A percentile compares a stretch with the other conserved stretches of the same genome.
phyloP scores from a whole-genome alignment of 2,888 invertebrate species.

The Micoletzkya japonica region DNA sequence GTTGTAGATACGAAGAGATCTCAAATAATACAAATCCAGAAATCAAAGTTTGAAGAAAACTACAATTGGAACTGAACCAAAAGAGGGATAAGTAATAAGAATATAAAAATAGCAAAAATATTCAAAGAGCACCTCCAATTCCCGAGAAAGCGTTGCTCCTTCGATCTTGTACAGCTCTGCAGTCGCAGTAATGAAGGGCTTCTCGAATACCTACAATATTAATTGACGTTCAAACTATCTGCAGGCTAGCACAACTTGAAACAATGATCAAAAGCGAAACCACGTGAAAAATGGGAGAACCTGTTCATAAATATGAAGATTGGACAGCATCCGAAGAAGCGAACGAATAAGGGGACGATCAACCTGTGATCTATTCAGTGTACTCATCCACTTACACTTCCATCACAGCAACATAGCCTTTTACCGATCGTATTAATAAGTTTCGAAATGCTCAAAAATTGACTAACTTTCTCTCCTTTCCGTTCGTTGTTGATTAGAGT shows the following conservation, averaged over 20 bases:
- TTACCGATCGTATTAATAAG: too few species aligned
- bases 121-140: constrained; percentile 73
- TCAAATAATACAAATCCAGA: constrained; percentile 54
- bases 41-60: too few species aligned
- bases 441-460: background rate
- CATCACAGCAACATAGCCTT: too few species aligned
- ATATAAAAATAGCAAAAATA: background rate
- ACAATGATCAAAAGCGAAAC: too few species aligned
- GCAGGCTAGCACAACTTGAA: too few species aligned
- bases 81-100: background rate
- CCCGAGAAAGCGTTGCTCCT: constrained; percentile 88
- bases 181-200: constrained; percentile 84
- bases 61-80: too few species aligned
- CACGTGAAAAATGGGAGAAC: constrained; percentile 24
- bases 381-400: too few species aligned
- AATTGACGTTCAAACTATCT: too few species aligned
- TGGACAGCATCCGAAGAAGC: constrained; percentile 90
- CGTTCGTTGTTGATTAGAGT: constrained; percentile 90
- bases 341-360: constrained; percentile 91
- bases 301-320: constrained; percentile 74
- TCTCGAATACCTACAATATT: constrained; percentile 65
- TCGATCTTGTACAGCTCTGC: constrained; percentile 90
- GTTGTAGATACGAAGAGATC: constrained; percentile 87
- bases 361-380: constrained; percentile 42
- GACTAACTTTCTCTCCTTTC: constrained; percentile 75